Conservation (phyloP, 1,140 invertebrate genomes). For the Drosophila sucinea region DNA sequence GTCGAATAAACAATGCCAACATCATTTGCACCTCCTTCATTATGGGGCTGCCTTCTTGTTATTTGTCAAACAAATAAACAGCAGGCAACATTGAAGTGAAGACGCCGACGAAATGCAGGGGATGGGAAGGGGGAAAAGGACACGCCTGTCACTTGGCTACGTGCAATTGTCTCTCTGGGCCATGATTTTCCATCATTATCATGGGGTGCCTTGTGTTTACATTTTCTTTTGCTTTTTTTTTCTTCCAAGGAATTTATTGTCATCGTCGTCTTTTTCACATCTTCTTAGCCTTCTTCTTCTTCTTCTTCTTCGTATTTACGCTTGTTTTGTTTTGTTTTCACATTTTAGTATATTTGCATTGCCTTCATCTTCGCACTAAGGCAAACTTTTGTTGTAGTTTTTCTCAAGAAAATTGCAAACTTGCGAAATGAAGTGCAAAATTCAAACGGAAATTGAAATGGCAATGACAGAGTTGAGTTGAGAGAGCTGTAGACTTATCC, state of each 20-base stretch:
- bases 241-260: constrained; percentile 66
- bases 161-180: constrained; percentile 73
- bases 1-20: constrained; percentile 81
- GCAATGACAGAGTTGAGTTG: constrained; percentile 76
- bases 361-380: constrained; percentile 54
- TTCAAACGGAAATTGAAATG: constrained; percentile 82
- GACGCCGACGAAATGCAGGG: constrained; percentile 17
- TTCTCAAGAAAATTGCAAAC: constrained; percentile 73
- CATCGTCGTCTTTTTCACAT: constrained; percentile 54
- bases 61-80: constrained; percentile 81
- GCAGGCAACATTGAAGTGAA: constrained; percentile 38
- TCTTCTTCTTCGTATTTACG: constrained; percentile 40
- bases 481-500: constrained; percentile 46
- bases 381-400: constrained; percentile 43
- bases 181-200: constrained; percentile 81
- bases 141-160: constrained; percentile 58
- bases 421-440: constrained; percentile 82
- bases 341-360: constrained; percentile 70
- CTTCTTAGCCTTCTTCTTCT: constrained; percentile 4
- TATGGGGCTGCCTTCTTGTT: constrained; percentile 71
- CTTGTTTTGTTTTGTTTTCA: constrained; percentile 70
- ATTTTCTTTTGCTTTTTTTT: constrained; percentile 46
- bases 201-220: constrained; percentile 72
- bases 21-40: constrained; percentile 81
- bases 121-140: neutral